Evolutionary conservation across 2,888 invertebrate genomes (phyloP), one percentile per base, ranked within the genome.

Genomic region (Cheilosia urbana): DNA sequence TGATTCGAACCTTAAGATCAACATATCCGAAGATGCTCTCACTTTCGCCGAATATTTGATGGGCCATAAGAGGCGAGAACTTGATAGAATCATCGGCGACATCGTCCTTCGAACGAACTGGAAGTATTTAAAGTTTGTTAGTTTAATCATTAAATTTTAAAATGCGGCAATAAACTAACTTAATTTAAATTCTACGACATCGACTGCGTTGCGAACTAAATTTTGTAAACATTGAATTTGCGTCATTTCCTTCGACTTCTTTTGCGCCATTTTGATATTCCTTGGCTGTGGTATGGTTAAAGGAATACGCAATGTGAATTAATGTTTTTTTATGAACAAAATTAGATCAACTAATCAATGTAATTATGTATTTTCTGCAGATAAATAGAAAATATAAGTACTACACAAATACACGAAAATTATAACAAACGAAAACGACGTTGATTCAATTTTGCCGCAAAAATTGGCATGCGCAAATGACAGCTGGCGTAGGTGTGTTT

Each of bases 1-100:
- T 96, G 3, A 98, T 92, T 87, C 95, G 94, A 3, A 98, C 95
- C 79, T 94, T 93, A 42, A 99, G 93, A 89, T 97, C 96, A 90
- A 96, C 95, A 91, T 98, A 99, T 3, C 99, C 99, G 93, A 98
- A 98, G 91, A 99, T 98, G 84, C 95, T 96, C 93, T 99, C 99
- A 89, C 95, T 95, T 88, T 97, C 96, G 5, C 97, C 98, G 92
- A 98, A 98, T 76, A 98, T 95, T 93, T 98, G 98, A 93, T 98
- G 97, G 66, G 97, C 96, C 96, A 98, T 97, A 73, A 95, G 95
- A 0, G 98, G 97, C 45, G 94, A 93, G 90, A 98, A 98, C 42
- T 93, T 93, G 9, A 93, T 91, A 1, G 93, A 92, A 40, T 95
- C 94, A 91, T 84, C 66, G 4, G 30, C 15, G 13, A 84, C 58